Percentiles rank a stretch among this genome's conserved stretches.
Evolutionary conservation across 2,888 invertebrate genomes (phyloP).

Genomic region (Phortica okadai): DNA sequence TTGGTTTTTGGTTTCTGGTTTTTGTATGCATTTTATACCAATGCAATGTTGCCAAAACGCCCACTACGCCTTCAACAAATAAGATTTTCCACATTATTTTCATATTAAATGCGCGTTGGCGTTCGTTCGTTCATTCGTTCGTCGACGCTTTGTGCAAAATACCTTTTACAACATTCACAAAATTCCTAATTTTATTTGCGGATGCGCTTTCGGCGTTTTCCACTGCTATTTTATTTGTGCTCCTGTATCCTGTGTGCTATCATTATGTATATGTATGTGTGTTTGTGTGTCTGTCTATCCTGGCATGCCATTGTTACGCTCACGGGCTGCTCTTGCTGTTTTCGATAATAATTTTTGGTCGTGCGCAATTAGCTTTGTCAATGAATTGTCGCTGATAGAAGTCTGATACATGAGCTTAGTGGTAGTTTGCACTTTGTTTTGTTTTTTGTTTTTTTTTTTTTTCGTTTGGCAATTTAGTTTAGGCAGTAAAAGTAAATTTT

Average conservation of each 20-base stretch:
- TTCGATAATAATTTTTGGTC: background rate
- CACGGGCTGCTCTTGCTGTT: background rate
- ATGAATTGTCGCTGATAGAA: background rate
- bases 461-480: background rate
- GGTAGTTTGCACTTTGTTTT: background rate
- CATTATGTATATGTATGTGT: background rate
- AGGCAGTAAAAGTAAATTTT: background rate
- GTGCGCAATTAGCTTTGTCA: background rate
- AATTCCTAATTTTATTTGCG: conserved; percentile 68
- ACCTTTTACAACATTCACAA: conserved; percentile 58
- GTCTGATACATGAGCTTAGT: background rate
- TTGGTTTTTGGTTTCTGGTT: background rate
- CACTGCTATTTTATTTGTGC: background rate
- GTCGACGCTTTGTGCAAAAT: too few species aligned
- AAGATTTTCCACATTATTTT: conserved; percentile 48
- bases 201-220: background rate
- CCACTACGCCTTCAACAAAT: conserved; percentile 29
- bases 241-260: background rate
- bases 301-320: too few species aligned
- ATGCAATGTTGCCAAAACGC: background rate
- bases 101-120: conserved; percentile 60
- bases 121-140: conserved; percentile 38
- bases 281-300: too few species aligned
- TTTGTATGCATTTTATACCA: background rate
- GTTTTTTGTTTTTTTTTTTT: background rate